Percentiles rank a stretch among this genome's conserved stretches.
Conservation (phyloP, 2,888 invertebrate genomes). For the Lottia scabra region DNA sequence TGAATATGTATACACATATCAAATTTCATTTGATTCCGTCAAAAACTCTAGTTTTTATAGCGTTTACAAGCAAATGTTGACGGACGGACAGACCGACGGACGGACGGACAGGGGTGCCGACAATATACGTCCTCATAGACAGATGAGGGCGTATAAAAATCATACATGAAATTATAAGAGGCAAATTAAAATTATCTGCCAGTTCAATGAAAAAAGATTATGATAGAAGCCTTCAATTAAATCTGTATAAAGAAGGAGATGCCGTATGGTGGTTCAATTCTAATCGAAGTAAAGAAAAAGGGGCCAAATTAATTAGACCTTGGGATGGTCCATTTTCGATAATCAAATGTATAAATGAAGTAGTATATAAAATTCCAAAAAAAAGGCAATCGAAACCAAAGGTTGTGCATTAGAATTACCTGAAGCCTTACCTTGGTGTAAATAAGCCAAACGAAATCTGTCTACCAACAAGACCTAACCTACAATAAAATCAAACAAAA, state of each 20-base stretch:
- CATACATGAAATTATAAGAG: conserved; percentile 11
- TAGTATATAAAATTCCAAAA: conserved; percentile 13
- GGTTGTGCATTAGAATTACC: conserved; percentile 16
- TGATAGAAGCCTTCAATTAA: conserved; percentile 9
- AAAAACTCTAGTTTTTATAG: no score
- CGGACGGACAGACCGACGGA: no score
- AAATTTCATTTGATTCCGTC: no score
- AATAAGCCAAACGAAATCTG: no score
- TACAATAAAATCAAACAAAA: no score
- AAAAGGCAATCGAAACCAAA: neutral
- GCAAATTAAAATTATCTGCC: neutral
- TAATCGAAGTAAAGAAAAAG: neutral
- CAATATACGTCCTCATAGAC: no score
- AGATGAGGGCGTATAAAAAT: no score
- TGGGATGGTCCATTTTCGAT: conserved; percentile 17
- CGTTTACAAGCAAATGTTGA: no score
- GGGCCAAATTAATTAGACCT: conserved; percentile 10
- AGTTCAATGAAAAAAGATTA: conserved; percentile 14
- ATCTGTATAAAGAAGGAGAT: conserved; percentile 7
- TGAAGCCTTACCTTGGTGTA: conserved; percentile 6
- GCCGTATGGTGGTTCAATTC: conserved; percentile 8
- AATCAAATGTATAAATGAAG: conserved; percentile 13
- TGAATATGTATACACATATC: no score
- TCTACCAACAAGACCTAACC: no score
- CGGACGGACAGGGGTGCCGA: no score